Percentiles rank a stretch among this genome's conserved stretches.
phyloP scores from a whole-genome alignment of 2,113 vertebrate species.

The Mus spicilegus region DNA sequence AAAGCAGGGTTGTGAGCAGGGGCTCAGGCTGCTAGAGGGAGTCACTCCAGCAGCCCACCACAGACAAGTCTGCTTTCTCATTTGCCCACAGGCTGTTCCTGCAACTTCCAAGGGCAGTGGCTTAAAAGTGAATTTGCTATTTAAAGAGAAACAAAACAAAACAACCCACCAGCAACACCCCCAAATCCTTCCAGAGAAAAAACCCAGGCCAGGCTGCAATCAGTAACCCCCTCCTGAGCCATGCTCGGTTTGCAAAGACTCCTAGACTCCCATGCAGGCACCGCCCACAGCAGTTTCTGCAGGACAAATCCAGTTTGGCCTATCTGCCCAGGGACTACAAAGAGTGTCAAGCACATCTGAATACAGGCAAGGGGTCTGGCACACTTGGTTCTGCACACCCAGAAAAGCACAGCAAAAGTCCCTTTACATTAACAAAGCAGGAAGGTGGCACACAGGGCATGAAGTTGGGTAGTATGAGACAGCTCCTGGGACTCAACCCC shows the following conservation, averaged over 20 bases:
- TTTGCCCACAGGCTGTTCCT: neutral
- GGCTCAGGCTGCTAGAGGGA: no score
- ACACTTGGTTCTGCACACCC: neutral
- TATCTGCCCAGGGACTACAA: constrained; percentile 32
- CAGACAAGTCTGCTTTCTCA: neutral
- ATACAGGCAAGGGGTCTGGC: neutral
- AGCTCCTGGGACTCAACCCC: neutral
- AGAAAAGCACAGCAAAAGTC: neutral
- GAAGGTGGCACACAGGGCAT: neutral
- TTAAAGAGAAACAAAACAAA: neutral
- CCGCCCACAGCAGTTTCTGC: constrained; percentile 29
- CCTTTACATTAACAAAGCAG: neutral
- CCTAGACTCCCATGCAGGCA: neutral
- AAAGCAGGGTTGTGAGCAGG: neutral
- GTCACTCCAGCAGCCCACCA: no score
- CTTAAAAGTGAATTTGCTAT: neutral
- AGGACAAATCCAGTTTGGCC: neutral
- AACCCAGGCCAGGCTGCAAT: neutral
- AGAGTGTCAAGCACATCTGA: neutral
- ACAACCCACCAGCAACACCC: neutral
- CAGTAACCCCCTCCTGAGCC: constrained; percentile 64
- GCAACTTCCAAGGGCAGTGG: neutral
- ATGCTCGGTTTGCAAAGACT: constrained; percentile 34
- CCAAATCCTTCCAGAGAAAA: neutral
- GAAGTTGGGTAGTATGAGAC: no score